Evolutionary conservation across 2,797 vertebrate genomes (phyloP).

Genomic region (Siniperca obscura): DNA sequence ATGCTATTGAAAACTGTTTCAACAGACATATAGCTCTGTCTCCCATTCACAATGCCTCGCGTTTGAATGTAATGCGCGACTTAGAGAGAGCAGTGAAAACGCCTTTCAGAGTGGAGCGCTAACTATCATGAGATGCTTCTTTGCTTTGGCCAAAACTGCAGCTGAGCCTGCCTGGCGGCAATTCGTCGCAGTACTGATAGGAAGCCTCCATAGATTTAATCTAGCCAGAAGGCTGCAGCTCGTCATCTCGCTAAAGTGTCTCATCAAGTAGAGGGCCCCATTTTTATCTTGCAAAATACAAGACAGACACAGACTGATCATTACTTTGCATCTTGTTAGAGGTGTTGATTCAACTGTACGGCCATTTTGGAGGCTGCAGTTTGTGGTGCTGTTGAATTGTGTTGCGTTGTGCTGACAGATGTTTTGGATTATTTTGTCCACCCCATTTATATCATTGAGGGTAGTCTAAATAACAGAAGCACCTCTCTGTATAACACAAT

Average conservation of each 20-base stretch:
- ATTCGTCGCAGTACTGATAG: neutral
- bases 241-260: neutral
- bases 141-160: neutral
- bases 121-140: neutral
- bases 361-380: too few species aligned
- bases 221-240: neutral
- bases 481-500: neutral
- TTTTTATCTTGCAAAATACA: neutral
- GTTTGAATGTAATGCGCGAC: too few species aligned
- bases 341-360: neutral
- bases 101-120: too few species aligned
- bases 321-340: neutral
- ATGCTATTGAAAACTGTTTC: too few species aligned
- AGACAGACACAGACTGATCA: neutral
- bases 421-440: neutral
- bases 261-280: neutral
- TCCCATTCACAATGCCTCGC: too few species aligned
- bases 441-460: neutral
- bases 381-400: neutral
- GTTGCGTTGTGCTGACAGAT: neutral
- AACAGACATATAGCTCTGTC: too few species aligned
- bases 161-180: slow-evolving; percentile 13
- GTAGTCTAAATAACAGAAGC: neutral
- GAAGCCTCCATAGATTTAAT: neutral
- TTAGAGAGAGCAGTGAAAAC: too few species aligned